Percentiles rank a stretch among this genome's conserved stretches.
phyloP scores from a whole-genome alignment of 2,888 invertebrate species.

The Allacma fusca region DNA sequence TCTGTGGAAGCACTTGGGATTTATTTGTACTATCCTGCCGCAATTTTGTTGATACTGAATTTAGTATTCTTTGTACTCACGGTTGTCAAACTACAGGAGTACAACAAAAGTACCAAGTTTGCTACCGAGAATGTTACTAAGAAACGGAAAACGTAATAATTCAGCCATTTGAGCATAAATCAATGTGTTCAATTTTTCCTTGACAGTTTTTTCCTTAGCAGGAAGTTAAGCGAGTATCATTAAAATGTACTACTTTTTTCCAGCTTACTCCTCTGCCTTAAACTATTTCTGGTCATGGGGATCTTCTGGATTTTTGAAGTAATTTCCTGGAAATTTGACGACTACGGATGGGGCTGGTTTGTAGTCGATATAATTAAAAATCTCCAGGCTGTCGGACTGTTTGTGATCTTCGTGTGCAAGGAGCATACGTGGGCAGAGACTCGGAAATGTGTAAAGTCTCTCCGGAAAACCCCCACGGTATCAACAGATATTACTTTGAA shows the following conservation, averaged over 20 bases:
- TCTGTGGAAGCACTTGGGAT: slow-evolving; percentile 44
- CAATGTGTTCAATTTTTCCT: too few relatives aligned
- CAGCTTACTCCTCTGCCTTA: slow-evolving; percentile 52
- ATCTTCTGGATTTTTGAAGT: slow-evolving; percentile 55
- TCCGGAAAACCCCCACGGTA: neutral
- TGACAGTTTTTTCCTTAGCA: too few relatives aligned
- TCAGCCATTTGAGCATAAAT: too few relatives aligned
- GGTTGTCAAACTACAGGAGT: slow-evolving; percentile 50
- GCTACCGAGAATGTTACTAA: slow-evolving; percentile 49
- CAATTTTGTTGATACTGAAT: slow-evolving; percentile 48
- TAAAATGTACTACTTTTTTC: slow-evolving; percentile 17
- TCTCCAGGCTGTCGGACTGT: slow-evolving; percentile 11
- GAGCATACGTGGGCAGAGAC: slow-evolving; percentile 11
- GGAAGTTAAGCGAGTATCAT: too few relatives aligned
- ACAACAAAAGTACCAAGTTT: slow-evolving; percentile 52
- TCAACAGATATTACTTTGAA: neutral
- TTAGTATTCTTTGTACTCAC: slow-evolving; percentile 49
- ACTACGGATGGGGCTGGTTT: slow-evolving; percentile 36
- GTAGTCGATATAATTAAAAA: neutral
- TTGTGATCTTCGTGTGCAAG: slow-evolving; percentile 20
- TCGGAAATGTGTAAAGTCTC: neutral
- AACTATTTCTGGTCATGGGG: slow-evolving; percentile 56
- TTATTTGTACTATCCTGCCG: slow-evolving; percentile 54
- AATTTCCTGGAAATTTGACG: slow-evolving; percentile 47
- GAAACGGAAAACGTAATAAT: slow-evolving; percentile 41